Evolutionary conservation across 2,888 invertebrate genomes (phyloP).

Genomic region (Apantesis nais): DNA sequence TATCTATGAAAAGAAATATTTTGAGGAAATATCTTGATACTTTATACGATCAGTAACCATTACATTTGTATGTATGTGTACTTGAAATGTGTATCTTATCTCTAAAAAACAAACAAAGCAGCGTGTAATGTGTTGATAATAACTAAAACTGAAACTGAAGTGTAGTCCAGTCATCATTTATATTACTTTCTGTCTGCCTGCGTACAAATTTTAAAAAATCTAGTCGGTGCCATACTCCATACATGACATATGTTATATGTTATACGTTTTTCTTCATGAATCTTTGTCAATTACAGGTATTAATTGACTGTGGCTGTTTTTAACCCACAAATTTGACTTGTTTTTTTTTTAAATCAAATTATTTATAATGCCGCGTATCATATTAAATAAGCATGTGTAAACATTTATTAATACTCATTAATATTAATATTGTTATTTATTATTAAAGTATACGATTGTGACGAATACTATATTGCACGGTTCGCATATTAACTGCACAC

Average conservation of each 20-base stretch:
- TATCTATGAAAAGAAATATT: constrained; percentile 27
- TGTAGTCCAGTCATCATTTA: not conserved
- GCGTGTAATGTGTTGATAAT: not conserved
- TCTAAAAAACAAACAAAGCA: not conserved
- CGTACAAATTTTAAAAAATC: not conserved
- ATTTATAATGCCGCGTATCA: not conserved
- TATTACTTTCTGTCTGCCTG: not conserved
- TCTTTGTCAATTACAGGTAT: not conserved
- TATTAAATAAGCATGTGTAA: not conserved
- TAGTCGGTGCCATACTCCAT: not conserved
- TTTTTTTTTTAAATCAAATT: not conserved
- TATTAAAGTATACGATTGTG: constrained; percentile 24
- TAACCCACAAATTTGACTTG: not conserved
- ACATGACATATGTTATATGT: too few relatives aligned
- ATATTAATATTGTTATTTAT: constrained; percentile 10
- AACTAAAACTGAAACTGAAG: not conserved
- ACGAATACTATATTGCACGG: constrained; percentile 33
- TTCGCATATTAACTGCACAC: constrained; percentile 1
- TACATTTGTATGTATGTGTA: not conserved
- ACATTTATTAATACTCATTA: constrained; percentile 4
- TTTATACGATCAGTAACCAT: not conserved
- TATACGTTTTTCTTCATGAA: not conserved
- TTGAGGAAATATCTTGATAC: constrained; percentile 16
- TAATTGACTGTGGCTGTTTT: not conserved
- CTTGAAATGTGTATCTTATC: not conserved